Evolutionary conservation across 1,140 invertebrate genomes (phyloP).

Genomic region (Micrasema minimum): DNA sequence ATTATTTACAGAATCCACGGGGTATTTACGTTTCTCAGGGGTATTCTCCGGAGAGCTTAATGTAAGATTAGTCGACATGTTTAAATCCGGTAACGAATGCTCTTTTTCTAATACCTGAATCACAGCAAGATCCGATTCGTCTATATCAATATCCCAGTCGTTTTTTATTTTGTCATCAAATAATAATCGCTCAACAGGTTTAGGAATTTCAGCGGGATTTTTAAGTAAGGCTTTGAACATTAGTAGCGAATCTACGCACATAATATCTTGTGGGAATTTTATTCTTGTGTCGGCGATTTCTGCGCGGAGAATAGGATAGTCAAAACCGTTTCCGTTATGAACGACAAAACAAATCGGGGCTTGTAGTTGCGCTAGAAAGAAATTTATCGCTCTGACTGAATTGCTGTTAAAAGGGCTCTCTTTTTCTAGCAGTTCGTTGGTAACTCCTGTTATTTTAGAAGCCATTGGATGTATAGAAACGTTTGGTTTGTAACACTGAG

Average conservation of each 20-base stretch:
- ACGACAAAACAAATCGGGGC: conserved; percentile 80
- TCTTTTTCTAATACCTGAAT: too few relatives aligned
- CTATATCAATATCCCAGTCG: too few relatives aligned
- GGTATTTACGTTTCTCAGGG: too few relatives aligned
- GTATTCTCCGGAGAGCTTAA: too few relatives aligned
- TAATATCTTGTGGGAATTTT: conserved; percentile 61
- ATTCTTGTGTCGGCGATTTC: conserved; percentile 66
- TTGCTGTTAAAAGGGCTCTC: conserved; percentile 69
- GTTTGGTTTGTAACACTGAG: conserved; percentile 71
- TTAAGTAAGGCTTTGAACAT: conserved; percentile 58
- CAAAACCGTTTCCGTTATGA: conserved; percentile 83
- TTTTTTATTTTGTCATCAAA: too few relatives aligned
- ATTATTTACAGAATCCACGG: too few relatives aligned
- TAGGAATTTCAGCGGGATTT: too few relatives aligned
- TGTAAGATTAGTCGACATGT: too few relatives aligned
- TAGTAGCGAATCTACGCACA: conserved; percentile 69
- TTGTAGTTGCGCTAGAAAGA: conserved; percentile 72
- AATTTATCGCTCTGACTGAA: conserved; percentile 66
- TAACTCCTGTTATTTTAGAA: conserved; percentile 69
- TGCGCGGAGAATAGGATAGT: conserved; percentile 78
- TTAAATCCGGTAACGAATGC: too few relatives aligned
- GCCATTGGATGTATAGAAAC: conserved; percentile 67
- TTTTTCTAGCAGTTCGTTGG: conserved; percentile 71
- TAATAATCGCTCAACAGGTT: too few relatives aligned
- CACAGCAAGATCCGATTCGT: too few relatives aligned